Percentiles rank a stretch among this genome's conserved stretches.
Evolutionary conservation across 2,888 invertebrate genomes (phyloP).

Genomic region (Hetaerina titia): DNA sequence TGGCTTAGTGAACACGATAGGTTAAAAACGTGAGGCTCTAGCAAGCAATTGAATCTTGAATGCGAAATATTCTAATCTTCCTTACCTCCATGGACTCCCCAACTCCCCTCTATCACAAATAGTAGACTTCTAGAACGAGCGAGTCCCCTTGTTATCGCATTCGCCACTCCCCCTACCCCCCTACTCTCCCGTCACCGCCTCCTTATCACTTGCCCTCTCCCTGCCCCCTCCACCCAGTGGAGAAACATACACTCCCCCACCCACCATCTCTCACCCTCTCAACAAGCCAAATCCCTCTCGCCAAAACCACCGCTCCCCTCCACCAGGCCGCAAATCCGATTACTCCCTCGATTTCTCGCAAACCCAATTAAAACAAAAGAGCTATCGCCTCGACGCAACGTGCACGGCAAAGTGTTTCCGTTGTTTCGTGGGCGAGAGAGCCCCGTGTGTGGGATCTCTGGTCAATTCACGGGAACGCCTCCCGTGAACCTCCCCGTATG

Average conservation of each 20-base stretch:
- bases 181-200: too few relatives aligned
- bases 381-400: neutral
- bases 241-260: neutral
- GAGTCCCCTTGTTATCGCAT: neutral
- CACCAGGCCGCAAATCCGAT: neutral
- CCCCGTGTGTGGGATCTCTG: too few relatives aligned
- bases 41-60: too few relatives aligned
- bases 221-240: neutral
- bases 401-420: neutral
- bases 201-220: neutral
- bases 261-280: neutral
- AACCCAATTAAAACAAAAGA: conserved; percentile 33
- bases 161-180: neutral
- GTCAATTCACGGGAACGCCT: too few relatives aligned
- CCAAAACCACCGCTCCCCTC: neutral
- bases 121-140: too few relatives aligned
- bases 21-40: too few relatives aligned
- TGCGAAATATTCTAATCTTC: too few relatives aligned
- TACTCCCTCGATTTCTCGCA: conserved; percentile 29
- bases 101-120: too few relatives aligned
- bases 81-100: too few relatives aligned
- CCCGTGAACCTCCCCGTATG: too few relatives aligned
- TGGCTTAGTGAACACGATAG: too few relatives aligned
- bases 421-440: neutral
- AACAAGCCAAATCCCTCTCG: neutral